Conservation (phyloP, 1,140 invertebrate species). For the Pseudomyrmex concolor region DNA sequence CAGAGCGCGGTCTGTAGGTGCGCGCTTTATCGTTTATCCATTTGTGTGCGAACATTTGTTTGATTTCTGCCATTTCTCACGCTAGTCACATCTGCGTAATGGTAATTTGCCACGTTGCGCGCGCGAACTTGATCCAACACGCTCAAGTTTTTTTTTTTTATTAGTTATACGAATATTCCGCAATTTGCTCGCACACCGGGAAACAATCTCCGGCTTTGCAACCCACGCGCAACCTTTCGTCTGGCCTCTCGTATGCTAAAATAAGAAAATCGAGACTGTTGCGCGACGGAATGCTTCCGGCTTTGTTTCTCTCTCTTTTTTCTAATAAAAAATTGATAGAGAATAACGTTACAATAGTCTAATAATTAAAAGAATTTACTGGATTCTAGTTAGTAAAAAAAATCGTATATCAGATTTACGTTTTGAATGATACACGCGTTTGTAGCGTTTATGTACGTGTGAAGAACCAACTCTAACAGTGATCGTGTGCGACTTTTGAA, state of each 20-base stretch:
- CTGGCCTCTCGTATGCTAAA: constrained; percentile 16
- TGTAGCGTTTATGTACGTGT: background rate
- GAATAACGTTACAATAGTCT: background rate
- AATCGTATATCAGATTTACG: background rate
- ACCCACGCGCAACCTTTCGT: constrained; percentile 63
- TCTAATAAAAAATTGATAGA: background rate
- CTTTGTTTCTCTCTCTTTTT: background rate
- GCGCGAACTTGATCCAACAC: constrained; percentile 42
- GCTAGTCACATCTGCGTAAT: constrained; percentile 31
- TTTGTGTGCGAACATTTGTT: constrained; percentile 62
- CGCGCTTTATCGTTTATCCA: constrained; percentile 38
- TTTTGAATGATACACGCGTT: background rate
- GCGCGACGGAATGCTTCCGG: constrained; percentile 16
- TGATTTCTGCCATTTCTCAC: constrained; percentile 67
- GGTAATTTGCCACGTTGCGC: background rate
- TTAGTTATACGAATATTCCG: constrained; percentile 62
- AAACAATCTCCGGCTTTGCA: constrained; percentile 41
- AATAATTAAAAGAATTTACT: too few species aligned
- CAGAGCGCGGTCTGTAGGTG: background rate
- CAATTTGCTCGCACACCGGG: constrained; percentile 35
- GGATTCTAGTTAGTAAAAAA: background rate
- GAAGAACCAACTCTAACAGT: background rate
- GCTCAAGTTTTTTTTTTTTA: background rate
- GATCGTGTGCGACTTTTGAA: background rate
- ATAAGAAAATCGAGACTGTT: constrained; percentile 44